Evolutionary conservation across 1,140 invertebrate genomes (phyloP), one percentile per base, ranked within the genome.

Genomic region (Lucilia cuprina): DNA sequence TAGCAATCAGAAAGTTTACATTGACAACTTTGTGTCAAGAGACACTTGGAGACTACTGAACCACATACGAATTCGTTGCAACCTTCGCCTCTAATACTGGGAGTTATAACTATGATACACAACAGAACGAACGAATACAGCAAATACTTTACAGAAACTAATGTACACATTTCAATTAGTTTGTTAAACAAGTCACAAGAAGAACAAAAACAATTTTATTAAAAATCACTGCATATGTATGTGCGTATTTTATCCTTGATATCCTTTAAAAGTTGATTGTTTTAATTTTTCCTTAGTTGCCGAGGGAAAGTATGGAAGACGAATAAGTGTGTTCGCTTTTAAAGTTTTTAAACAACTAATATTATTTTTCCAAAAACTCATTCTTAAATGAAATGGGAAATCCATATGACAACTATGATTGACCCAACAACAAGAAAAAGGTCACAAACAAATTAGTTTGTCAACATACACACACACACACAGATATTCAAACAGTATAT

Each of bases 21-120:
- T 91, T 98, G 98, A 91, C 98, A 99, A 25, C 96, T 97, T 89
- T 98, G 96, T 4, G 97, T 98, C 55, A 99, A 93, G 93, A 98
- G 96, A 89, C 98, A 99, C 92, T 98, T 99, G 89, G 97, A 98
- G 5, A 99, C 98, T 30, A 98, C 95, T 88, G 96, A 97, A 13
- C 89, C 89, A 75, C 89, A 90, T 77, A 90, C 89, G 55, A 89
- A 88, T 77, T 90, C 89, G 80, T 90, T 90, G 85, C 89, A 90
- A 2, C 86, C 89, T 21, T 90, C 89, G 0, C 86, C 87, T 50
- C 84, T 86, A 19, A 74, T 74, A 25, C 60, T 82, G 13, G 70
- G 21, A 19, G 34, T 41, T 49, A 80, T 21, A 10, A 21, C 77
- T 10, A 50, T 49, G 8, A 49, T 1, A 80, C 41, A 49, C n/a